A percentile compares a stretch with the other conserved stretches of the same genome.
These are phyloP conservation scores for Cataglyphis altisquamis DNA, from an alignment of 2,888 invertebrate genomes.

Conservation along the genomic window DNA sequence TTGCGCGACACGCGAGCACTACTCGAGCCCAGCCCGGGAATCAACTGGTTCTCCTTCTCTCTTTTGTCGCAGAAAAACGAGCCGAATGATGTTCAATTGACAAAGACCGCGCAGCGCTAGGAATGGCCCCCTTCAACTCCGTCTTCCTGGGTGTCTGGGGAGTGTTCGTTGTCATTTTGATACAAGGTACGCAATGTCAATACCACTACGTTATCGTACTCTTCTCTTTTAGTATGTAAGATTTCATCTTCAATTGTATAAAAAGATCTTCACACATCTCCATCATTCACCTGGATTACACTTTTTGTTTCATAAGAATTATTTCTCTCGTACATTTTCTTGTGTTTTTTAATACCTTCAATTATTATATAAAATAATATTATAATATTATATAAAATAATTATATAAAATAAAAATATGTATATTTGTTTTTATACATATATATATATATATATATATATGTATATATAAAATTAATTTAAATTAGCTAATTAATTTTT, in stretches of 20 bases:
- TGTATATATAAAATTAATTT: neutral
- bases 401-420: neutral
- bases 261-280: neutral
- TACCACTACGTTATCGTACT: neutral
- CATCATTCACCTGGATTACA: too few species aligned
- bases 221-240: neutral
- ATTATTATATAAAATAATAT: neutral
- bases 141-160: conserved; percentile 85
- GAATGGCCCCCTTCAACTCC: conserved; percentile 85
- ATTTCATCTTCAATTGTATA: neutral
- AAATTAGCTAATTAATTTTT: neutral
- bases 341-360: neutral
- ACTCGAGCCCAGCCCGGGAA: conserved; percentile 28
- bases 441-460: neutral
- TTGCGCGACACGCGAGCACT: conserved; percentile 53
- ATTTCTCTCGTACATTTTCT: neutral
- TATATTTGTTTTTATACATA: neutral
- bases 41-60: conserved; percentile 57
- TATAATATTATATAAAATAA: too few species aligned
- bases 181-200: conserved; percentile 83
- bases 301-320: neutral
- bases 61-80: conserved; percentile 74
- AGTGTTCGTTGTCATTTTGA: conserved; percentile 83
- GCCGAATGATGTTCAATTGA: conserved; percentile 84
- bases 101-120: conserved; percentile 79